These are phyloP conservation scores for Porites australiensis DNA, from an alignment of 64 coral and sea anemone genomes.

Conservation along the genomic window DNA sequence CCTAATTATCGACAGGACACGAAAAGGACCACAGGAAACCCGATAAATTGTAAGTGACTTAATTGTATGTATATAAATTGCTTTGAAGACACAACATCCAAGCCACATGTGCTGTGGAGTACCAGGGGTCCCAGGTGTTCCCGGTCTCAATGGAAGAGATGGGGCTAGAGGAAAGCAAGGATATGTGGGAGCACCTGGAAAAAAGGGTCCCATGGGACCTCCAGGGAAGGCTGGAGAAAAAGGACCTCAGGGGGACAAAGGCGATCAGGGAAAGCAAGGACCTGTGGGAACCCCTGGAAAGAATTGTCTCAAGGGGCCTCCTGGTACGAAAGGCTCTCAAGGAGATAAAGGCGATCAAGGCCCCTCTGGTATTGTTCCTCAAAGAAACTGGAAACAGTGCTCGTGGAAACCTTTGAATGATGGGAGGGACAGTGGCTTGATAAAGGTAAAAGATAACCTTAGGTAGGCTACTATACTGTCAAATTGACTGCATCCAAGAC, in stretches of 20 bases:
- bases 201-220: background rate
- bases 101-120: background rate
- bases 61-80: background rate
- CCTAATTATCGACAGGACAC: too few relatives aligned
- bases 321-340: background rate
- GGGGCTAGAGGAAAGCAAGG: background rate
- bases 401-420: slow-evolving; percentile 1
- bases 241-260: background rate
- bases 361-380: background rate
- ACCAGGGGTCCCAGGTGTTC: slow-evolving; percentile 12
- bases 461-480: too few relatives aligned
- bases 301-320: background rate
- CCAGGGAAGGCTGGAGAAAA: background rate
- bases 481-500: too few relatives aligned
- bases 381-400: slow-evolving; percentile 32
- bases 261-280: slow-evolving; percentile 3
- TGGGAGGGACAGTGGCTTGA: slow-evolving; percentile 4
- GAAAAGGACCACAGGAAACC: too few relatives aligned
- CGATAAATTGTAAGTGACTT: background rate
- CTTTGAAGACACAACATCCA: background rate
- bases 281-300: background rate
- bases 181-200: background rate
- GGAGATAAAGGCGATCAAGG: background rate
- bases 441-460: background rate
- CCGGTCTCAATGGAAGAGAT: slow-evolving; percentile 3